These are phyloP conservation scores for Eupithecia exiguata DNA, from an alignment of 2,888 invertebrate species.

Conservation along the genomic window DNA sequence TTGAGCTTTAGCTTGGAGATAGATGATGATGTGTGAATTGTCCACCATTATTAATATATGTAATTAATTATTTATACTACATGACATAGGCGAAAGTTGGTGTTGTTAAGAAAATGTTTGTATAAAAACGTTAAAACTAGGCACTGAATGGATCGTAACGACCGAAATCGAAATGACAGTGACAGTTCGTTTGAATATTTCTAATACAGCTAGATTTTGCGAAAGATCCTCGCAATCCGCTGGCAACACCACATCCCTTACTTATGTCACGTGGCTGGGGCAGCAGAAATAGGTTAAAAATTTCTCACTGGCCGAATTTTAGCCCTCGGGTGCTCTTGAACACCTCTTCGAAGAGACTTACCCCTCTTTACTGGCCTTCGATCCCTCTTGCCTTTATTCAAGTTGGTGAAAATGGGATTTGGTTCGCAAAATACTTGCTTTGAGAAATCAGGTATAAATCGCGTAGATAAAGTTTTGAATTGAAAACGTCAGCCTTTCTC, in stretches of 20 bases:
- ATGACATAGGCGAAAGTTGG: too few relatives aligned
- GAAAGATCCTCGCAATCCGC: not conserved
- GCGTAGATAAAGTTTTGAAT: too few relatives aligned
- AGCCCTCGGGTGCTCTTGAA: not conserved
- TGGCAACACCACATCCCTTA: not conserved
- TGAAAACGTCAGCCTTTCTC: too few relatives aligned
- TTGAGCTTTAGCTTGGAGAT: too few relatives aligned
- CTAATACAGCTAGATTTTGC: not conserved
- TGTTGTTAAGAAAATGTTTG: too few relatives aligned
- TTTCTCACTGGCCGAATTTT: not conserved
- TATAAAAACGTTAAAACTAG: not conserved
- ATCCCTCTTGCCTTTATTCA: not conserved
- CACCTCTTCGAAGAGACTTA: not conserved
- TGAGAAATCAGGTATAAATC: not conserved
- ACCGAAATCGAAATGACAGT: not conserved
- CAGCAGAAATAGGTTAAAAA: constrained; percentile 2
- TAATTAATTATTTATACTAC: not conserved
- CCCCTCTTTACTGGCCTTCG: not conserved
- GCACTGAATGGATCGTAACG: not conserved
- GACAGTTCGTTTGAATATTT: not conserved
- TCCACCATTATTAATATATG: too few relatives aligned
- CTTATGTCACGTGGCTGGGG: not conserved
- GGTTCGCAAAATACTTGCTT: not conserved
- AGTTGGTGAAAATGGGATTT: not conserved
- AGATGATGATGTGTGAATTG: too few relatives aligned